Evolutionary conservation across 1,140 invertebrate genomes (phyloP).

Genomic region (Nomia melanderi): DNA sequence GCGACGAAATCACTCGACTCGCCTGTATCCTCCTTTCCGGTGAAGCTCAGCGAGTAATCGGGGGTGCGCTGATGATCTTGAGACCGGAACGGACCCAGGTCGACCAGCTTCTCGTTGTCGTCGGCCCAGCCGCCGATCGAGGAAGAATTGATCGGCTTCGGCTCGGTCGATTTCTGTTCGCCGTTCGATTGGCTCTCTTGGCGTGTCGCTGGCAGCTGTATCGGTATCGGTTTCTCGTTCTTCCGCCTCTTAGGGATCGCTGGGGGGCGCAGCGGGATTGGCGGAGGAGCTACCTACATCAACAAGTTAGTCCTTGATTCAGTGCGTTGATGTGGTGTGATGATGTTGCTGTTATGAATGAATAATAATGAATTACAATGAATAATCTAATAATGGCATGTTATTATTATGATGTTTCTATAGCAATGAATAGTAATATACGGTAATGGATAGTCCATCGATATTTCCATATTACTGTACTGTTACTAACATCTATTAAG

Average conservation of each 20-base stretch:
- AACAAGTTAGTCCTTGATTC: constrained; percentile 25
- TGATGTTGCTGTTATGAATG: too few species aligned
- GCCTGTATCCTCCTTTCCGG: constrained; percentile 11
- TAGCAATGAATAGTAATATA: too few species aligned
- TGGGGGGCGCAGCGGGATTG: constrained; percentile 79
- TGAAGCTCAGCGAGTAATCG: constrained; percentile 40
- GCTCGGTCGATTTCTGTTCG: constrained; percentile 34
- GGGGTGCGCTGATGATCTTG: not conserved
- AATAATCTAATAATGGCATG: too few species aligned
- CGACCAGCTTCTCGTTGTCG: constrained; percentile 48
- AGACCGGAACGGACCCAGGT: constrained; percentile 34
- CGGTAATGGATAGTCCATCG: too few species aligned
- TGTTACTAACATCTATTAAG: too few species aligned
- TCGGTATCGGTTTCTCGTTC: constrained; percentile 73
- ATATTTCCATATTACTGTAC: too few species aligned
- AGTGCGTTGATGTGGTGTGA: too few species aligned
- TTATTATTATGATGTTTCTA: too few species aligned
- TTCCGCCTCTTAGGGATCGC: constrained; percentile 80
- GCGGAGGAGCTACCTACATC: constrained; percentile 76
- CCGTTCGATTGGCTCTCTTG: constrained; percentile 16
- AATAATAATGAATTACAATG: too few species aligned
- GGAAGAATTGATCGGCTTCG: not conserved
- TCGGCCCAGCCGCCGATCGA: constrained; percentile 24
- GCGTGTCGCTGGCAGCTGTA: constrained; percentile 32
- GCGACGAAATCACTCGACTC: constrained; percentile 44